Evolutionary conservation across 2,113 vertebrate genomes (phyloP), one percentile per base, ranked within the genome.

Genomic region (Choloepus hoffmanni): DNA sequence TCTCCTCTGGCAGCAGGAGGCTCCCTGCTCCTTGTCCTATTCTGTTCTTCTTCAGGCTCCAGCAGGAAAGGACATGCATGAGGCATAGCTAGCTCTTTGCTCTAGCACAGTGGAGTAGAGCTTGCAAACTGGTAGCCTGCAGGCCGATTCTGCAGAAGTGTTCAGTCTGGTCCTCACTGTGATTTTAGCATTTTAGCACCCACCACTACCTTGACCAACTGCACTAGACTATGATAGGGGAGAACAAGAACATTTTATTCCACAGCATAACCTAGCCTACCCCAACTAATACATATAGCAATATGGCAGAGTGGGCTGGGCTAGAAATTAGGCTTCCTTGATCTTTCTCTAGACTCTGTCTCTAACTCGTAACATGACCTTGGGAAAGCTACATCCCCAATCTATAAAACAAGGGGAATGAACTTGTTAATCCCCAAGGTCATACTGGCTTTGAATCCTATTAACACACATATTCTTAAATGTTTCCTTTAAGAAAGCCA

Each of bases 91-190:
- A 76, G 24, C 21, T 67, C 87, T 89, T 79, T 65, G 72, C 40
- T 88, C 33, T 26, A 92, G 81, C 36, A n/a, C 18, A 78, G 19
- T 19, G 28, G 23, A 96, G 79, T 23, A 78, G 23, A 95, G 68
- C 73, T 81, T 63, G 91, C 36, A 87, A 89, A 90, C 67, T 28
- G 2, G 33, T 36, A 73, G 58, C 72, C 62, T 48, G 30, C 0
- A 0, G n/a, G 68, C 28, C 63, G 53, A 45, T 67, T 78, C 40
- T 78, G 16, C 24, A 84, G 73, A 89, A 13, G 4, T 67, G 45
- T 79, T 93, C 70, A 76, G 33, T 93, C 78, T 95, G 76, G 73
- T 67, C 58, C 45, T 94, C 77, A 15, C 45, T 43, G 43, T 12
- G 78, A 85, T 45, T 76, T 79, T 84, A 79, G 60, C 58, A 77